Conservation (phyloP, 2,113 vertebrate species). For the Limnothrissa miodon region DNA sequence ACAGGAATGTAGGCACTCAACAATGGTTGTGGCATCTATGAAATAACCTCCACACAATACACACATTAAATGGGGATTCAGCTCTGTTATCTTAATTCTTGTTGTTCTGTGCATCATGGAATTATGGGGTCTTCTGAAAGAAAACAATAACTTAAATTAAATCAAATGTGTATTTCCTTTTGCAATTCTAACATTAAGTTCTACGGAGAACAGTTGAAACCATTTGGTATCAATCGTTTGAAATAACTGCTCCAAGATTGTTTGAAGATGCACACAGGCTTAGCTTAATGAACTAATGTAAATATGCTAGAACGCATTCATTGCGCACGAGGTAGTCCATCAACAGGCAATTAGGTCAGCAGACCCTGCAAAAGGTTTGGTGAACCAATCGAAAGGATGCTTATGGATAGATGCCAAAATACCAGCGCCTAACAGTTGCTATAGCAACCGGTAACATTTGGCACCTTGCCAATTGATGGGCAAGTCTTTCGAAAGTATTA, state of each 20-base stretch:
- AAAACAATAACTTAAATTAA: background rate
- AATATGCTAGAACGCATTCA: background rate
- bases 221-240: background rate
- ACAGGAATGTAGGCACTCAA: slow-evolving; percentile 99
- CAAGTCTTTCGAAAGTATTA: background rate
- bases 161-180: background rate
- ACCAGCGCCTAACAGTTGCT: slow-evolving; percentile 73
- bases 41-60: slow-evolving; percentile 97
- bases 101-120: slow-evolving; percentile 92
- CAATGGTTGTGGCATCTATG: slow-evolving; percentile 98
- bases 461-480: slow-evolving; percentile 68
- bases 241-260: background rate
- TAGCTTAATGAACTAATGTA: background rate
- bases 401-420: slow-evolving; percentile 12
- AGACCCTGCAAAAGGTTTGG: too few species aligned
- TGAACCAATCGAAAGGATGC: background rate
- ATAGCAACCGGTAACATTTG: slow-evolving; percentile 88
- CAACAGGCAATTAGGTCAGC: background rate
- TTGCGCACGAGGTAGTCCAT: background rate
- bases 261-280: background rate
- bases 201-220: background rate
- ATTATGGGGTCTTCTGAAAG: background rate
- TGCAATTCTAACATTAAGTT: background rate
- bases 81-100: slow-evolving; percentile 98
- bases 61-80: slow-evolving; percentile 98